Percentiles rank a stretch among this genome's conserved stretches.
phyloP scores from a whole-genome alignment of 2,888 invertebrate species.

The Frankliniella intonsa region DNA sequence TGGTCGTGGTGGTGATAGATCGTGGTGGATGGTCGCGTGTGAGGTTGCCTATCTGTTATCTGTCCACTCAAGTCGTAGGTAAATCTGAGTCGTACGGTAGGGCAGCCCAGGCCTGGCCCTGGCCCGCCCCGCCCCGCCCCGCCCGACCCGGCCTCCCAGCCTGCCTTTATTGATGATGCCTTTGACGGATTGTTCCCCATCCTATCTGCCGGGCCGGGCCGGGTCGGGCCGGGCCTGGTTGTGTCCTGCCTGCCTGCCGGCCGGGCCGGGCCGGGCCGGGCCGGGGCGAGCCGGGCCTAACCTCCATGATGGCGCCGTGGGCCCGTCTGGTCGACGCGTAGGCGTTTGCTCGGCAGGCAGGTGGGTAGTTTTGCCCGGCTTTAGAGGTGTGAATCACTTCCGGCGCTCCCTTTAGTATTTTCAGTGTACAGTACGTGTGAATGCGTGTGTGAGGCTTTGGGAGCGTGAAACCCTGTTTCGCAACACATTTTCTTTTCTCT shows the following conservation, averaged over 20 bases:
- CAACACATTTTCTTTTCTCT: too few species aligned
- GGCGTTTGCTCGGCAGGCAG: neutral
- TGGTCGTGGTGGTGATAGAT: slow-evolving; percentile 13
- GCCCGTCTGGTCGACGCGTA: too few species aligned
- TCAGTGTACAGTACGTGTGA: neutral
- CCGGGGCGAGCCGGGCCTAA: neutral
- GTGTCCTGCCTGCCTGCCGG: neutral
- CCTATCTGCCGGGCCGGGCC: neutral
- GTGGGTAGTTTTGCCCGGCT: too few species aligned
- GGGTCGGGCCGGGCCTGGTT: neutral
- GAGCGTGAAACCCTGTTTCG: too few species aligned
- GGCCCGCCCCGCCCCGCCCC: neutral
- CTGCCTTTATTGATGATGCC: slow-evolving; percentile 25
- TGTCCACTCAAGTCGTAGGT: slow-evolving; percentile 26
- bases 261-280: neutral
- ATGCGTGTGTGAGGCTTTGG: neutral
- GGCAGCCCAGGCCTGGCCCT: neutral
- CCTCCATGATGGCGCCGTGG: too few species aligned
- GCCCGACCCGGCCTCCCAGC: neutral
- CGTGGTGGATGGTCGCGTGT: slow-evolving; percentile 7
- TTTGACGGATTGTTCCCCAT: slow-evolving; percentile 18
- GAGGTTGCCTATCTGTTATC: slow-evolving; percentile 24
- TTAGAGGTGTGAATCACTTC: too few species aligned
- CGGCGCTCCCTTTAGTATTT: neutral
- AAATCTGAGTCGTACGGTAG: neutral